These are phyloP conservation scores for Drosophila birchii DNA, from an alignment of 2,888 invertebrate genomes.

Conservation along the genomic window DNA sequence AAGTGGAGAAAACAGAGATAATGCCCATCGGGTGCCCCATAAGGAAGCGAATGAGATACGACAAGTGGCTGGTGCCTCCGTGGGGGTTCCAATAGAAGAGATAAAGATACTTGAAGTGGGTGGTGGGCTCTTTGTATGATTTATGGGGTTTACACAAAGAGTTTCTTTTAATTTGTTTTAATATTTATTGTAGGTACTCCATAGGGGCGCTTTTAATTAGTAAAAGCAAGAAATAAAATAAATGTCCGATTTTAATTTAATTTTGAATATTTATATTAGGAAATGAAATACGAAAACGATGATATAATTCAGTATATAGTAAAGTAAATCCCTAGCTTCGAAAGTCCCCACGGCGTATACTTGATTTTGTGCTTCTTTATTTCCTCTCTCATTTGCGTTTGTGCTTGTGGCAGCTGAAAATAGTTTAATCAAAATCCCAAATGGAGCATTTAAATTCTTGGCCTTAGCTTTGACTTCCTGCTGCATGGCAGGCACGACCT, in stretches of 20 bases:
- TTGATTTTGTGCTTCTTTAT: conserved; percentile 1
- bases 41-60: conserved; percentile 20
- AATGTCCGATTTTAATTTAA: too few relatives aligned
- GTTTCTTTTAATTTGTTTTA: not conserved
- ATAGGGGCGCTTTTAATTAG: not conserved
- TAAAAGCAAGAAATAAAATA: not conserved
- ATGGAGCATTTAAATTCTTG: conserved; percentile 73
- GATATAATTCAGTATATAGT: too few relatives aligned
- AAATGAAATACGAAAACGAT: too few relatives aligned
- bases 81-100: not conserved
- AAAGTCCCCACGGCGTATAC: conserved; percentile 20
- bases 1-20: conserved; percentile 24
- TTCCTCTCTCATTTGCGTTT: not conserved
- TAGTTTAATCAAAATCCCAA: conserved; percentile 73
- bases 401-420: conserved; percentile 51
- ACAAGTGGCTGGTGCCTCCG: not conserved
- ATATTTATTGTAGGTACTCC: not conserved
- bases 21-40: conserved; percentile 11
- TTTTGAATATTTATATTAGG: too few relatives aligned
- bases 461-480: conserved; percentile 49
- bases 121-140: conserved; percentile 12
- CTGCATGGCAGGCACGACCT: conserved; percentile 16
- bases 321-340: too few relatives aligned
- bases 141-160: not conserved
- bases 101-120: conserved; percentile 16